Base-by-base conservation (phyloP, 2,888 invertebrate species). In the Acanthosepion pharaonis region DNA sequence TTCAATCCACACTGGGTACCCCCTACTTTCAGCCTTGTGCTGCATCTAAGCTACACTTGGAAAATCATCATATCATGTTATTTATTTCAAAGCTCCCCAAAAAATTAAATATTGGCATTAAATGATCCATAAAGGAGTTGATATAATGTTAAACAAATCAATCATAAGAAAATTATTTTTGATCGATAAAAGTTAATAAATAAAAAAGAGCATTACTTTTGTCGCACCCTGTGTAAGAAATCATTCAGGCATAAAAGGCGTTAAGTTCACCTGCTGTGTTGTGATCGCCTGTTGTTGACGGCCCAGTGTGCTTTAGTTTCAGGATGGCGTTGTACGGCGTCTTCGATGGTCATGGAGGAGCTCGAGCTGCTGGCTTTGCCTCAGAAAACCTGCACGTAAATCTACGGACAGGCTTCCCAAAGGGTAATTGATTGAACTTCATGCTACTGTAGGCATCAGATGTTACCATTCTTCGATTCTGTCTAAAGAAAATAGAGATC, bases 291-390 rank as follows among this genome's bases (percentile, higher is more conserved):
- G 64, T 64, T 28, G 28, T 64, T 64, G 28, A 64, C 28, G 28
- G 64, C 64, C 11, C 28, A 15, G 28, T 64, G 64, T 94, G 78
- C 96, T 96, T 33, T 96, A 97, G 97, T 91, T 95, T 95, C 59
- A 96, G 97, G 6, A 95, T 97, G 48, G 96, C 97, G 1, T 96
- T 97, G 94, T 98, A 97, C 95, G 98, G 97, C 51, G 97, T 98
- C 91, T 98, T 97, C 96, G 98, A 98, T 96, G 98, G 98, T 8
- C 98, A 98, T 96, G 97, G 97, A 91, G 98, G 98, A 93, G 95
- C 96, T 6, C 96, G 97, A 95, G 98, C 98, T 28, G 97, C 98
- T 59, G 97, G 97, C 95, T 97, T 97, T 96, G 97, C 97, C 95
- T 97, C 97, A 93, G 96, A 97, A 95, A 96, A 97, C 96, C 96